Evolutionary conservation across 2,797 vertebrate genomes (phyloP), one percentile per base, ranked within the genome.

Genomic region (Coregonus suidteri): DNA sequence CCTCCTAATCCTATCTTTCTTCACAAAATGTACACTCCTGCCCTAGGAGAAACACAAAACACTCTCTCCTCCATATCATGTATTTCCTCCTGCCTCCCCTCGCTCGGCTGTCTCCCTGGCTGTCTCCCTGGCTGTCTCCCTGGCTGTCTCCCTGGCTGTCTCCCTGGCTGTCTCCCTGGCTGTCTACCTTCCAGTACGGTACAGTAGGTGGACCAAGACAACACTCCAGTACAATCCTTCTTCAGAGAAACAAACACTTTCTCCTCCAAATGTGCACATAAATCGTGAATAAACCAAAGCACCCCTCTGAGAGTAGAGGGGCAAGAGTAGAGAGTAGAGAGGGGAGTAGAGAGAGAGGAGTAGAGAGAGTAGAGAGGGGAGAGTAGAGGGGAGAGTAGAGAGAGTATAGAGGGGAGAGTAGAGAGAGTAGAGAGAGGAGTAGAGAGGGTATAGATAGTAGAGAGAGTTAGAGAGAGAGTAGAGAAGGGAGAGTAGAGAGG

Each of bases 261-360:
- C 20, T 51, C 41, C 69, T 71, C 20, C 70, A 31, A 41, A 70
- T 70, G 13, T 70, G 68, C 35, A 47, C 68, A 70, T 70, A 31
- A 70, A 47, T 70, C 18, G 35, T 47, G 41, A 37, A 16, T 41
- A 37, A 47, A 47, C 41, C 41, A 47, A 70, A 41, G 68, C 68
- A 41, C 68, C 37, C 35, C 68, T 70, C 18, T 0, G 68, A 70
- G 68, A 70, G 7, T n/a, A 9, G 34, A 18, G 16, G 20, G 68
- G 68, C 9, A 2, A 47, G 9, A 47, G 41, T 11, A 11, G 1
- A 11, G 41, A 47, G 41, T 47, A 41, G 7, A 41, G 6, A 2
- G 41, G 0, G 6, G 0, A 47, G 6, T 7, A 47, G 41, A 41
- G 37, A 7, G 1, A 0, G 34, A 0, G 9, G 37, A 7, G 35